Evolutionary conservation across 2,113 vertebrate species (phyloP), one percentile per base, ranked within the genome.

Genomic region (Pao palembangensis): DNA sequence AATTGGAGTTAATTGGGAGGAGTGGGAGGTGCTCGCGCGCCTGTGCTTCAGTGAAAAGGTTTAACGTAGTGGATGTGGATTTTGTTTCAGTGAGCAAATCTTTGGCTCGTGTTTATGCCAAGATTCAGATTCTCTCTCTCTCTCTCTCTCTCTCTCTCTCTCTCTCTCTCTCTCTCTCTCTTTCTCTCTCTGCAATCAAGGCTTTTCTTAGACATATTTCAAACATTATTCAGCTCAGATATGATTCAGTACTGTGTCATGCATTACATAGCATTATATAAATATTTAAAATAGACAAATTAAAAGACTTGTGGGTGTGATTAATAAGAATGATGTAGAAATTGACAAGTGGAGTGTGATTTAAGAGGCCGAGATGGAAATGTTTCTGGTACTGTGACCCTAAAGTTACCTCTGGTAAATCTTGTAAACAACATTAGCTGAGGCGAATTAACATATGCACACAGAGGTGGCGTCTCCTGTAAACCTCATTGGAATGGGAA

Each of bases 381-480:
- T 21, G 64, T 64, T 71, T 61, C 12, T 7, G 13, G 60, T 74
- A 67, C 68, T 51, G 63, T 91, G 89, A 91, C 89, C 89, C 62
- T 41, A 28, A 52, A 64, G 28, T 80, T 74, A 88, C 89, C 89
- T 85, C 69, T 55, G 78, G 43, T 71, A 48, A 69, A 77, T 75
- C 74, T 77, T 31, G 81, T 85, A 81, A 83, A 79, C 81, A 82
- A 75, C 71, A 86, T 87, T 85, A 78, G 73, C 61, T 2, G 58
- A 53, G 77, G 71, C 58, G 75, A 82, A 90, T 90, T 91, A 88
- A 87, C 86, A 88, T 89, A 83, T 79, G 80, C 69, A 64, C 70
- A 78, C 76, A 62, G 67, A 78, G 80, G 83, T 76, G 69, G 34
- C 34, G 70, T 57, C 56, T 69, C 59, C 46, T 58, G 55, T 34